A percentile compares a stretch with the other conserved stretches of the same genome.
Conservation (phyloP, 2,888 invertebrate species). For the Vanessa cardui region DNA sequence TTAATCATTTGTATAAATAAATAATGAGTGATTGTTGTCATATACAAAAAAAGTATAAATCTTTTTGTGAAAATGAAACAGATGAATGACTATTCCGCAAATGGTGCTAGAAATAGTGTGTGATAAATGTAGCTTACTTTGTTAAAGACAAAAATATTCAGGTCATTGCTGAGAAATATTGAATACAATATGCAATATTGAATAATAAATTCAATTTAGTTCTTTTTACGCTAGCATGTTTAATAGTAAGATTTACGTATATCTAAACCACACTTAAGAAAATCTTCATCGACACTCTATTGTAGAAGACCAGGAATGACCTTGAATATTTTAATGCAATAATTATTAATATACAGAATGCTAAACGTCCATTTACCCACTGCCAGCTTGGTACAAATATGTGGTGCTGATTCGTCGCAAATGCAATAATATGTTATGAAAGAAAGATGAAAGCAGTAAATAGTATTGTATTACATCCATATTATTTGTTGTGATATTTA, state of each 20-base stretch:
- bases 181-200: neutral
- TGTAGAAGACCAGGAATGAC: slow-evolving; percentile 20
- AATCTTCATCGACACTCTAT: neutral
- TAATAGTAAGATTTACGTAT: no score
- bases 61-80: slow-evolving; percentile 22
- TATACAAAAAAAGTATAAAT: slow-evolving; percentile 9
- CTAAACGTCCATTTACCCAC: slow-evolving; percentile 46
- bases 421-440: slow-evolving; percentile 24
- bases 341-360: slow-evolving; percentile 20
- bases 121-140: slow-evolving; percentile 28
- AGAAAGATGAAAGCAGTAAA: slow-evolving; percentile 8
- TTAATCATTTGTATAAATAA: slow-evolving; percentile 38
- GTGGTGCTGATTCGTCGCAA: slow-evolving; percentile 61
- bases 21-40: slow-evolving; percentile 25
- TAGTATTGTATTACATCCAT: slow-evolving; percentile 15
- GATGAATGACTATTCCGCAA: slow-evolving; percentile 28
- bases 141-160: slow-evolving; percentile 15
- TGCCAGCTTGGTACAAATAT: slow-evolving; percentile 67
- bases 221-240: no score
- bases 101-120: slow-evolving; percentile 38
- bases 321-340: slow-evolving; percentile 19
- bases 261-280: no score
- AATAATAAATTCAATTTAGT: no score
- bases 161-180: slow-evolving; percentile 22
- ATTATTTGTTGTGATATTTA: slow-evolving; percentile 27